phyloP scores from a whole-genome alignment of 2,888 invertebrate genomes.

The Chloroclystis v-ata region DNA sequence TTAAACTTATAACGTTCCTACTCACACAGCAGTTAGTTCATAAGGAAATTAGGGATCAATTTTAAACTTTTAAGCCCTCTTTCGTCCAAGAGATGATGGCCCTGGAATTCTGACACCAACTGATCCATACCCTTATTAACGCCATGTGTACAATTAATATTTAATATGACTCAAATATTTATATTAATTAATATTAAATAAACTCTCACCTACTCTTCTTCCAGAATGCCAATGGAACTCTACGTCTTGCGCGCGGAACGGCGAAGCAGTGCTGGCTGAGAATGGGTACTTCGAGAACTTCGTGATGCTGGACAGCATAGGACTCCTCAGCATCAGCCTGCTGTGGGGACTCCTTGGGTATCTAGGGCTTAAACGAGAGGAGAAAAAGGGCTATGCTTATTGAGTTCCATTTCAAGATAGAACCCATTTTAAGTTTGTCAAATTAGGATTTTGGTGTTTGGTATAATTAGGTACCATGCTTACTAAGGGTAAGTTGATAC shows the following conservation, averaged over 20 bases:
- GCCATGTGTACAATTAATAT: too few species aligned
- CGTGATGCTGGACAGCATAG: conserved; percentile 50
- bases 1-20: too few species aligned
- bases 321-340: conserved; percentile 45
- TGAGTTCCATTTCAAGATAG: conserved; percentile 21
- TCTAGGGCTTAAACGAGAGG: conserved; percentile 57
- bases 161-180: too few species aligned
- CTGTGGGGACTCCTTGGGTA: conserved; percentile 60
- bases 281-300: conserved; percentile 57
- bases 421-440: background rate
- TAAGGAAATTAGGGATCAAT: too few species aligned
- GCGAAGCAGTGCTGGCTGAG: conserved; percentile 52
- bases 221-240: conserved; percentile 59
- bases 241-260: conserved; percentile 54
- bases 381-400: conserved; percentile 65
- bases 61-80: too few species aligned
- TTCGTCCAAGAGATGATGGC: too few species aligned
- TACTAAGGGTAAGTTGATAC: too few species aligned
- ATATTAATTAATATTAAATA: too few species aligned
- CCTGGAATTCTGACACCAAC: too few species aligned
- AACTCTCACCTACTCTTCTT: too few species aligned
- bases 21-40: too few species aligned
- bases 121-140: too few species aligned
- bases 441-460: background rate
- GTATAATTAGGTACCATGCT: background rate